A percentile compares a stretch with the other conserved stretches of the same genome.
phyloP scores from a whole-genome alignment of 2,797 vertebrate species.

The Nasua narica region DNA sequence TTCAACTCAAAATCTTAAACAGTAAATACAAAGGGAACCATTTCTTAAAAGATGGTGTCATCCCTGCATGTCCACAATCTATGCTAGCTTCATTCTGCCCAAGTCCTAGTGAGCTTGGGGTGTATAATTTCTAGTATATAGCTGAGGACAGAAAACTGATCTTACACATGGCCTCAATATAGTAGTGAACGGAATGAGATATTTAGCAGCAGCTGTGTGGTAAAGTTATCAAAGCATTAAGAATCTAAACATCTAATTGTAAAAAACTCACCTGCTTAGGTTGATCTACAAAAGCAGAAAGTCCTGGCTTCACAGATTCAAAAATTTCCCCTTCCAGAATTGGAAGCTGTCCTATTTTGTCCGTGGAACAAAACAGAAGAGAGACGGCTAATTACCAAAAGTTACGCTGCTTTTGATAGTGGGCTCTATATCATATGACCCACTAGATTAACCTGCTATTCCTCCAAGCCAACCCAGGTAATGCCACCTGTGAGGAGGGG shows the following conservation, averaged over 20 bases:
- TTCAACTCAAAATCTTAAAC: conserved; percentile 11
- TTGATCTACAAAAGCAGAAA: conserved; percentile 94
- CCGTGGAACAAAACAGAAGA: conserved; percentile 61
- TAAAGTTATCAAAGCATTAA: not conserved
- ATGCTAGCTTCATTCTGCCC: not conserved
- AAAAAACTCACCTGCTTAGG: conserved; percentile 90
- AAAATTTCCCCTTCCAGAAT: conserved; percentile 96
- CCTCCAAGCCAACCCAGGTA: not conserved
- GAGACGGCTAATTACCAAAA: not conserved
- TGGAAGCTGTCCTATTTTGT: conserved; percentile 87
- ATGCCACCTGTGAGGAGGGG: not conserved
- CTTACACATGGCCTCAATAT: not conserved
- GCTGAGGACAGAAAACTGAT: not conserved
- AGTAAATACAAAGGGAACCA: not conserved
- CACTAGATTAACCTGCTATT: not conserved
- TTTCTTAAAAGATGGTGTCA: not conserved
- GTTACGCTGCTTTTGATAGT: not conserved
- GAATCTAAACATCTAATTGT: not conserved
- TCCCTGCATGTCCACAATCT: not conserved
- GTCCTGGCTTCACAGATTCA: conserved; percentile 96
- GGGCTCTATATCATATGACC: not conserved
- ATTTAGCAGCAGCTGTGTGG: not conserved
- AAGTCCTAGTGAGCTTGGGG: not conserved
- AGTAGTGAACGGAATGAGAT: conserved; percentile 6
- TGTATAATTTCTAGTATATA: not conserved